Evolutionary conservation across 2,113 vertebrate genomes (phyloP).

Genomic region (Oreotragus oreotragus): DNA sequence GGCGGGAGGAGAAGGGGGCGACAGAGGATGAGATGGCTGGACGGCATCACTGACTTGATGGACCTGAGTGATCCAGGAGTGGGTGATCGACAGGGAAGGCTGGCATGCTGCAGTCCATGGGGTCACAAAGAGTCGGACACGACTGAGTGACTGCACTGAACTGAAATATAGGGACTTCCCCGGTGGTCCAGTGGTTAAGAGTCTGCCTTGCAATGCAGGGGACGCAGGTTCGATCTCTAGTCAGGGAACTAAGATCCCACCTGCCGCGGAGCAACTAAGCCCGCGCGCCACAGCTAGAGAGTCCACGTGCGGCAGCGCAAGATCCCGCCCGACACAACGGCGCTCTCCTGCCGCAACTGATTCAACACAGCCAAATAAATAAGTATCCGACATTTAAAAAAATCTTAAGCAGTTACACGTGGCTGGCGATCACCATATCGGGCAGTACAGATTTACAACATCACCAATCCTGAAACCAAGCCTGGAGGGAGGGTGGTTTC

Average conservation of each 20-base stretch:
- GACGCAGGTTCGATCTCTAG: not conserved
- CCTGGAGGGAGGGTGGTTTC: no score
- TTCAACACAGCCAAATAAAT: not conserved
- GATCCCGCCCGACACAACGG: accelerated
- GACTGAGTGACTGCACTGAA: not conserved
- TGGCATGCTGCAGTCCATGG: not conserved
- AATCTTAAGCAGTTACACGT: not conserved
- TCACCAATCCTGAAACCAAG: not conserved
- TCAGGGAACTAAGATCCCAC: not conserved
- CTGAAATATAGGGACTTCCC: not conserved
- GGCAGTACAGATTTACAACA: not conserved
- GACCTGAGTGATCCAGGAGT: not conserved
- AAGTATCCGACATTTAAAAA: not conserved
- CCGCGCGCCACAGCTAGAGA: not conserved
- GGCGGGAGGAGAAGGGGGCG: not conserved
- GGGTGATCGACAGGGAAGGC: not conserved
- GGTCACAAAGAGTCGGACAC: not conserved
- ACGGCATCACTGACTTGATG: not conserved
- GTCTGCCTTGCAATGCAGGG: not conserved
- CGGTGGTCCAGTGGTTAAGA: not conserved
- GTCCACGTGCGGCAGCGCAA: not conserved
- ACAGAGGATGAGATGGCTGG: not conserved
- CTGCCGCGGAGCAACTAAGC: not conserved
- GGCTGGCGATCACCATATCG: not conserved
- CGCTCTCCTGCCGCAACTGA: not conserved